These are phyloP conservation scores for Asbolus verrucosus DNA, from an alignment of 1,140 invertebrate genomes.

Conservation along the genomic window DNA sequence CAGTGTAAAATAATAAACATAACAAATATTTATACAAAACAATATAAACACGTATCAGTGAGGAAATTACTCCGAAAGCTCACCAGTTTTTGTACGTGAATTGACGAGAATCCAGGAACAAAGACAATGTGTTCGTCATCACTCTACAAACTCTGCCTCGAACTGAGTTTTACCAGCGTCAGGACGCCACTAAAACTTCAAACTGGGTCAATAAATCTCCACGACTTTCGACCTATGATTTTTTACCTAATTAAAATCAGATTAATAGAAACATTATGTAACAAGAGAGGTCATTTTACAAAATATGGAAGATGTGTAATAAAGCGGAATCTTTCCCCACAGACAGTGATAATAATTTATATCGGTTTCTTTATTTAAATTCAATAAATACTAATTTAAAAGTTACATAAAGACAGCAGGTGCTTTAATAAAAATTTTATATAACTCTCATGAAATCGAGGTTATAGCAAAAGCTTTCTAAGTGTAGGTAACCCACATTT, in stretches of 20 bases:
- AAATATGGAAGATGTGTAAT: not conserved
- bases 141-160: not conserved
- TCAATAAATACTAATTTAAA: no score
- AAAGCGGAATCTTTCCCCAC: no score
- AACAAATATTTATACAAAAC: no score
- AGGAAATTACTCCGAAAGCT: not conserved
- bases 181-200: conserved; percentile 1
- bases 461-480: not conserved
- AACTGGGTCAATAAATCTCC: conserved; percentile 35
- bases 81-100: not conserved
- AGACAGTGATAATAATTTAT: no score
- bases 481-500: no score
- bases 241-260: not conserved
- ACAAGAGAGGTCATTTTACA: not conserved
- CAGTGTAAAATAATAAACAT: no score
- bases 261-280: conserved; percentile 1
- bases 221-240: conserved; percentile 1
- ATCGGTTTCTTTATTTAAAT: no score
- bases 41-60: no score
- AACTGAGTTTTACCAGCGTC: not conserved
- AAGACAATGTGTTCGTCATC: not conserved
- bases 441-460: no score
- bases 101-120: not conserved
- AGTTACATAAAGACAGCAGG: no score
- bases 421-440: no score